Evolutionary conservation across 2,113 vertebrate species (phyloP).

Genomic region (Cichladusa arquata): DNA sequence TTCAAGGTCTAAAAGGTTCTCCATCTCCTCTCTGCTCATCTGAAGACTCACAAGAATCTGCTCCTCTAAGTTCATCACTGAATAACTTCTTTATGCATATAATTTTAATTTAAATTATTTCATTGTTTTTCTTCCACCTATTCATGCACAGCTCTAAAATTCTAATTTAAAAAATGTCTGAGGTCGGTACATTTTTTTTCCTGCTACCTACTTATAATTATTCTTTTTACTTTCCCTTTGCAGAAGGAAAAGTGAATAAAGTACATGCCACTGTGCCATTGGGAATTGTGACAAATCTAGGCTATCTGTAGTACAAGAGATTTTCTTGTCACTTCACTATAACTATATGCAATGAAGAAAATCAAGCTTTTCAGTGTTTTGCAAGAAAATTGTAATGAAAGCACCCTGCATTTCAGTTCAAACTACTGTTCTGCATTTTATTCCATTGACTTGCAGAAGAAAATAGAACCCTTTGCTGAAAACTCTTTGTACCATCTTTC

Average conservation of each 20-base stretch:
- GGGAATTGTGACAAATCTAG: conserved; percentile 48
- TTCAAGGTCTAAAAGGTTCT: neutral
- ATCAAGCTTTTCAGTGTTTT: conserved; percentile 16
- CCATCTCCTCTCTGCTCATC: neutral
- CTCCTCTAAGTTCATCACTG: neutral
- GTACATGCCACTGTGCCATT: neutral
- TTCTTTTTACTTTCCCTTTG: neutral
- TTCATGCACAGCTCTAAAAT: neutral
- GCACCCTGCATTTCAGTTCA: neutral
- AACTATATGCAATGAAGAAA: neutral
- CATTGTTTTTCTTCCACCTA: neutral
- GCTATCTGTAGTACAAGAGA: conserved; percentile 37
- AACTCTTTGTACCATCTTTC: neutral
- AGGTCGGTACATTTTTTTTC: neutral
- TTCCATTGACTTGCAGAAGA: neutral
- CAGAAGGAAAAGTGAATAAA: conserved; percentile 22
- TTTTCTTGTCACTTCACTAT: conserved; percentile 34
- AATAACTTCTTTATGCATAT: neutral
- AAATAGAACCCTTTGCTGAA: conserved; percentile 24
- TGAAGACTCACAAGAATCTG: neutral
- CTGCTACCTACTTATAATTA: neutral
- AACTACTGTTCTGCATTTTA: neutral
- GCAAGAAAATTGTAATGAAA: neutral
- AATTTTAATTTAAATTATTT: neutral
- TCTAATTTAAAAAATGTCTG: neutral